Base-by-base conservation (phyloP, 2,888 invertebrate species). In the Orthonevra nobilis region DNA sequence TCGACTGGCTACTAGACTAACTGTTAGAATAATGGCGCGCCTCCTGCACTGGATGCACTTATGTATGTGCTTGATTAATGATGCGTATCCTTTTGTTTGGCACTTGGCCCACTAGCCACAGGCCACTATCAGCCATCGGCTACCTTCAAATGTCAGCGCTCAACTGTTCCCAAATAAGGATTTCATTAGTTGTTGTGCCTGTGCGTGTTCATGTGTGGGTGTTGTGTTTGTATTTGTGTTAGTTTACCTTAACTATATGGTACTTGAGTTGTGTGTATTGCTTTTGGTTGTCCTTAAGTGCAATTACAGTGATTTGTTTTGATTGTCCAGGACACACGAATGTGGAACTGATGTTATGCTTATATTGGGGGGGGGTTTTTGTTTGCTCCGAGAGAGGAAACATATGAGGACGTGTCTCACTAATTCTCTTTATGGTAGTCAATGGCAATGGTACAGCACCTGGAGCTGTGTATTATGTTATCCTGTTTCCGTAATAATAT, bases 291-390 rank as follows among this genome's bases (percentile, higher is more conserved):
- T 56, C 56, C 56, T 68, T 68, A 23, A 34, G 72, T 56, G 79
- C 79, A 73, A 73, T 79, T 73, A 79, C 72, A 72, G 61, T 79
- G 73, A 79, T 79, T 79, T 79, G 79, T 79, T 79, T 79, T 72
- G 73, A 73, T 79, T 73, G 79, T 36, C 32, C 30, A 7, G n/a
- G n/a, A 36, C 42, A 38, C 26, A 52, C 20, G 44, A 48, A n/a
- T n/a, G 28, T 54, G 17, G 28, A 19, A 12, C 32, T 44, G 10
- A 2, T 2, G 38, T n/a, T 26, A 58, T 61, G 36, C 36, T 23
- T 52, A 20, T 19, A n/a, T n/a, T n/a, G n/a, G n/a, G n/a, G n/a
- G n/a, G n/a, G 34, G 52, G 56, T 5, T 64, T 28, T 32, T 54
- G 60, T 72, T 77, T 63, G 70, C 38, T 44, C 70, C 36, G 34